phyloP scores from a whole-genome alignment of 2,888 invertebrate genomes.

The Brachynemurus nebulosus region DNA sequence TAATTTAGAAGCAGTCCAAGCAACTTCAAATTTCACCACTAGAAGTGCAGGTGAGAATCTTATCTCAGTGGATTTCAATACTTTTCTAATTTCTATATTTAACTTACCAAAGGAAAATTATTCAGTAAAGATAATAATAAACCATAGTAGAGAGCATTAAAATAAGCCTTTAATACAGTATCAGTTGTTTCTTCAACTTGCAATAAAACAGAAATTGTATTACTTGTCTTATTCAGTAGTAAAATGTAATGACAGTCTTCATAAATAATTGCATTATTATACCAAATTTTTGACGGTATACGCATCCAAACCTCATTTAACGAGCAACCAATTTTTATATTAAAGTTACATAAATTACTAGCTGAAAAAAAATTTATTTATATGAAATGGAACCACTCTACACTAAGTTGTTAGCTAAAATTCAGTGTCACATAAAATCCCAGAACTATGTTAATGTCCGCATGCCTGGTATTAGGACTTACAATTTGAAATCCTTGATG shows the following conservation, averaged over 20 bases:
- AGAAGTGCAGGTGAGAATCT: too few species aligned
- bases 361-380: constrained; percentile 43
- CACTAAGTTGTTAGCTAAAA: too few species aligned
- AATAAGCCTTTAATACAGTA: constrained; percentile 53
- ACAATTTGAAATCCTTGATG: too few species aligned
- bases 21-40: too few species aligned
- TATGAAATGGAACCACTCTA: too few species aligned
- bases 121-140: constrained; percentile 29
- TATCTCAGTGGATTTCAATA: too few species aligned
- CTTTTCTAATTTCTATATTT: too few species aligned
- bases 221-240: constrained; percentile 32
- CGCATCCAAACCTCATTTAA: constrained; percentile 26
- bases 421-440: too few species aligned
- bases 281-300: constrained; percentile 27
- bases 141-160: constrained; percentile 48
- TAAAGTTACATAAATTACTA: constrained; percentile 42
- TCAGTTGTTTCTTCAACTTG: constrained; percentile 34
- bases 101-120: constrained; percentile 12
- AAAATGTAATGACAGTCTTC: constrained; percentile 39
- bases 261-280: constrained; percentile 33
- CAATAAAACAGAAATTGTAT: constrained; percentile 41
- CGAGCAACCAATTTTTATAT: constrained; percentile 44
- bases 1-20: too few species aligned
- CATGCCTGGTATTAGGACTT: too few species aligned
- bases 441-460: too few species aligned